phyloP scores from a whole-genome alignment of 2,797 vertebrate genomes.

The Phataginus tricuspis region DNA sequence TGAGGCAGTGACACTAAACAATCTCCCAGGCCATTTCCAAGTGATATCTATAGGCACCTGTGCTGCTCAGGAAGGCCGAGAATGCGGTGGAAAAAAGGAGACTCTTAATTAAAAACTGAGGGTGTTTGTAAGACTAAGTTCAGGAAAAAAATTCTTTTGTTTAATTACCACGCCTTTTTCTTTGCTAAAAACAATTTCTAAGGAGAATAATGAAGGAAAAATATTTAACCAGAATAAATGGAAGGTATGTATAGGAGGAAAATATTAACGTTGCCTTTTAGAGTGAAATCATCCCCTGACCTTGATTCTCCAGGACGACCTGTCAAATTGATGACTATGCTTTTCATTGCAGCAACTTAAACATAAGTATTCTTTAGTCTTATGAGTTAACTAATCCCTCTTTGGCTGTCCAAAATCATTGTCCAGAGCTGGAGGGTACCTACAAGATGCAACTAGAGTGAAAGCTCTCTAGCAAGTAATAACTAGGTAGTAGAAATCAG shows the following conservation, averaged over 20 bases:
- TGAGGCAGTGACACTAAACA: conserved; percentile 72
- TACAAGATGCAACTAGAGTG: neutral
- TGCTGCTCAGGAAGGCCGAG: neutral
- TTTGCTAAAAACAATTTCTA: neutral
- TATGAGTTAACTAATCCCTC: neutral
- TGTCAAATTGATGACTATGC: neutral
- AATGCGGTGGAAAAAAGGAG: neutral
- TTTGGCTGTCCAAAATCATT: neutral
- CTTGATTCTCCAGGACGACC: neutral
- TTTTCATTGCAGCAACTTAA: neutral
- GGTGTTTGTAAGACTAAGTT: neutral
- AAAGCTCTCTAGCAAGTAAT: neutral
- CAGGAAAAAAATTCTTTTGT: neutral
- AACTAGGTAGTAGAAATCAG: neutral
- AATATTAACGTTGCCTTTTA: neutral
- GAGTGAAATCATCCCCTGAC: neutral
- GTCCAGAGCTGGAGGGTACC: neutral
- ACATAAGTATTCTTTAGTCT: neutral
- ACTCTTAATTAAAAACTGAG: conserved; percentile 56
- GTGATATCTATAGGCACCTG: conserved; percentile 25
- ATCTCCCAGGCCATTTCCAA: conserved; percentile 21
- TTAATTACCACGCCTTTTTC: neutral
- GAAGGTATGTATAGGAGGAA: neutral
- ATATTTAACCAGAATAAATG: neutral
- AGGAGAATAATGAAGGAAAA: neutral